Evolutionary conservation across 2,888 invertebrate species (phyloP).

Genomic region (Aleiodes alternator): DNA sequence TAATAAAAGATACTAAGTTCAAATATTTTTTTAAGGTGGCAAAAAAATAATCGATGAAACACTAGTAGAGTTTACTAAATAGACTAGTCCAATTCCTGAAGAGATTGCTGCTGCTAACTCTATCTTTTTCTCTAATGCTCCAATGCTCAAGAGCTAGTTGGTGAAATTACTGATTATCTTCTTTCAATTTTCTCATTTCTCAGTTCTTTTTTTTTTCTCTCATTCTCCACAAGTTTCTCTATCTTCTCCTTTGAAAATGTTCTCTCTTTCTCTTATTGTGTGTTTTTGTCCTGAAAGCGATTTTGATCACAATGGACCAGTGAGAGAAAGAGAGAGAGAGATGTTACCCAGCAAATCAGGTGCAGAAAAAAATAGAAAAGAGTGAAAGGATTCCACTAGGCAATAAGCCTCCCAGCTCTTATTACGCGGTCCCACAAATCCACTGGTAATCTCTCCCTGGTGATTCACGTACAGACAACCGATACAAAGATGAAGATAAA

Average conservation of each 20-base stretch:
- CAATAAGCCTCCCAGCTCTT: constrained; percentile 26
- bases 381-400: constrained; percentile 45
- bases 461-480: constrained; percentile 40
- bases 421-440: constrained; percentile 45
- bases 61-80: too few relatives aligned
- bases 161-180: constrained; percentile 32
- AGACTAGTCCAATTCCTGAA: constrained; percentile 22
- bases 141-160: constrained; percentile 8
- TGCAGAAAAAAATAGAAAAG: constrained; percentile 18
- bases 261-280: constrained; percentile 24
- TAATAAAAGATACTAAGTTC: constrained; percentile 35
- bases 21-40: constrained; percentile 43
- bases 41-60: constrained; percentile 35
- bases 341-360: constrained; percentile 20
- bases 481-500: constrained; percentile 14
- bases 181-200: constrained; percentile 11
- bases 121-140: not conserved
- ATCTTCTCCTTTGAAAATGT: constrained; percentile 10
- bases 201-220: too few relatives aligned
- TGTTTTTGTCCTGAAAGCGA: constrained; percentile 29
- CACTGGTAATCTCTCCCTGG: constrained; percentile 42
- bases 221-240: not conserved
- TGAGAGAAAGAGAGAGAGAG: not conserved
- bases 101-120: not conserved
- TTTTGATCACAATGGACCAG: constrained; percentile 19